Percentiles rank a stretch among this genome's conserved stretches.
Evolutionary conservation across 2,113 vertebrate genomes (phyloP).

Genomic region (Erinaceus europaeus): DNA sequence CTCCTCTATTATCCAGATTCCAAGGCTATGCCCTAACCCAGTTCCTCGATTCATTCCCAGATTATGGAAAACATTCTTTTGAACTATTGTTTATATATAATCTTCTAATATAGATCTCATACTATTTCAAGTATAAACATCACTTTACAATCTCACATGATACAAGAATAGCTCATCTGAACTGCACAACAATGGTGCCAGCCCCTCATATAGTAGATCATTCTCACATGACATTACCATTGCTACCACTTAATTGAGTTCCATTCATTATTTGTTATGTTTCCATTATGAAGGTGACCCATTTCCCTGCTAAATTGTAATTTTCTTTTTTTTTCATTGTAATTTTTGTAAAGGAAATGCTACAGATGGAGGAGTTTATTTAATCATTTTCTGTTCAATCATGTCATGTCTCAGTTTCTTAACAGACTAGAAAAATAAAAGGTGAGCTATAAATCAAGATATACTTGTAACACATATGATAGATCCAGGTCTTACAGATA

Average conservation of each 20-base stretch:
- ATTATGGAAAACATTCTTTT: too few relatives aligned
- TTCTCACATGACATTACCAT: background rate
- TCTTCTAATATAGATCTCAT: background rate
- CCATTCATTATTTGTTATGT: background rate
- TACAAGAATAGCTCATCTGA: background rate
- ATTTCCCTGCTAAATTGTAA: slow-evolving; percentile 12
- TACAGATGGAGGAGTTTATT: background rate
- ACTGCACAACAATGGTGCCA: background rate
- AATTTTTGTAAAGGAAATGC: background rate
- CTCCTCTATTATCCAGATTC: too few relatives aligned
- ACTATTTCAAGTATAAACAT: background rate
- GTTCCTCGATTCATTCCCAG: background rate
- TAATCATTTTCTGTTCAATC: slow-evolving; percentile 39
- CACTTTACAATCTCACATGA: background rate
- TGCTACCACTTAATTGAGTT: background rate
- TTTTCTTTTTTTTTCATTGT: too few relatives aligned
- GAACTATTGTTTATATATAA: background rate
- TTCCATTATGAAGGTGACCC: slow-evolving; percentile 38
- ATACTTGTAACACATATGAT: background rate
- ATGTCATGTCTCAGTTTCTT: background rate
- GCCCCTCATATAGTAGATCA: background rate
- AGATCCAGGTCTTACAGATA: too few relatives aligned
- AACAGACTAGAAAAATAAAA: slow-evolving; percentile 10
- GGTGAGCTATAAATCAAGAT: background rate
- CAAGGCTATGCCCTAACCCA: too few relatives aligned